phyloP scores from a whole-genome alignment of 2,888 invertebrate genomes.

The Iphiclides podalirius region DNA sequence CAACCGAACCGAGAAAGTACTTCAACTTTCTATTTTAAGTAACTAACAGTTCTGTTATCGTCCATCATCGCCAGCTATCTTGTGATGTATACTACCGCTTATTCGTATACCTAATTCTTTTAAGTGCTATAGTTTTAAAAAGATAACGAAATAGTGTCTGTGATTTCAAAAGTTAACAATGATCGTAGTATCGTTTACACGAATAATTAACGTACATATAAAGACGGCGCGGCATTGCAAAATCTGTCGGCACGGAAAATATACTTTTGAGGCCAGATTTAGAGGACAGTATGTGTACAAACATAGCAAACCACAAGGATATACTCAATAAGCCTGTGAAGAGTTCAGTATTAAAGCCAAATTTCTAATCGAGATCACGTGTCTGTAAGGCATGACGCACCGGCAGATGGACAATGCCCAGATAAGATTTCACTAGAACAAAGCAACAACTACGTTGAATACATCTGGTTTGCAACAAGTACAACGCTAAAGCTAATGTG shows the following conservation, averaged over 20 bases:
- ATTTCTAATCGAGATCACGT: constrained; percentile 34
- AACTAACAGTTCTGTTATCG: constrained; percentile 21
- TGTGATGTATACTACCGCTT: no score
- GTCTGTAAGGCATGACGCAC: constrained; percentile 38
- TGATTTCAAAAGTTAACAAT: no score
- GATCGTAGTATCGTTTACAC: constrained; percentile 28
- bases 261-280: constrained; percentile 34
- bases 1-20: constrained; percentile 47
- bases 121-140: no score
- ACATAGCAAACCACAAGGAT: constrained; percentile 5
- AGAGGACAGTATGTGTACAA: constrained; percentile 11
- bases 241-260: constrained; percentile 32
- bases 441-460: constrained; percentile 35
- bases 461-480: constrained; percentile 42
- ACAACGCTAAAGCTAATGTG: background rate
- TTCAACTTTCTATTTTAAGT: constrained; percentile 53
- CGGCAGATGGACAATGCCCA: constrained; percentile 54
- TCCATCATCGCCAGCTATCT: background rate
- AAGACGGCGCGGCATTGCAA: constrained; percentile 35
- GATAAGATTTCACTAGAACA: constrained; percentile 66
- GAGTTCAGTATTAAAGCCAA: constrained; percentile 11
- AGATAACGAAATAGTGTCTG: no score
- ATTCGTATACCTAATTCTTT: no score
- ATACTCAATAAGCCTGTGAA: constrained; percentile 5
- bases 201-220: constrained; percentile 43